These are phyloP conservation scores for Aramus guarauna DNA, from an alignment of 2,113 vertebrate species.

Conservation along the genomic window DNA sequence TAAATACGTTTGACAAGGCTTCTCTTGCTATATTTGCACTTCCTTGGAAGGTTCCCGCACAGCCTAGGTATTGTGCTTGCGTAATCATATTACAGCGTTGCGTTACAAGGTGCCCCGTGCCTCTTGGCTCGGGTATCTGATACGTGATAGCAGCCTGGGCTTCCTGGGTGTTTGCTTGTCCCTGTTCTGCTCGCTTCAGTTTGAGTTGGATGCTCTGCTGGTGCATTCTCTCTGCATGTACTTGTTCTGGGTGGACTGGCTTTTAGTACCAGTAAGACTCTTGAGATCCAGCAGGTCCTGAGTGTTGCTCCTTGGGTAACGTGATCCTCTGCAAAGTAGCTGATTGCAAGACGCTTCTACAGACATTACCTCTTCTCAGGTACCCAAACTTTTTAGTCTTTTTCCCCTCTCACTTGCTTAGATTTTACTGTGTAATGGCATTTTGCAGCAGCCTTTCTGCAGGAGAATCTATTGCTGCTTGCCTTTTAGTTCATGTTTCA, in stretches of 20 bases:
- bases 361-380: background rate
- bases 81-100: slow-evolving; percentile 3
- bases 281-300: background rate
- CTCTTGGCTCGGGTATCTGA: slow-evolving; percentile 33
- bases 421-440: background rate
- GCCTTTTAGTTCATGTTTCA: background rate
- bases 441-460: background rate
- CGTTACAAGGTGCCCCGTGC: slow-evolving; percentile 35
- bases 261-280: background rate
- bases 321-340: background rate
- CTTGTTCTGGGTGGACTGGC: background rate
- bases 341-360: background rate
- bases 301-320: background rate
- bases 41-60: background rate
- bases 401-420: background rate
- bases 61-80: background rate
- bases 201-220: background rate
- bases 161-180: background rate
- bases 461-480: background rate
- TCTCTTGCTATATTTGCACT: background rate
- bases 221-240: background rate
- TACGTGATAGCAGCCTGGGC: background rate
- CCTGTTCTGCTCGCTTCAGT: background rate
- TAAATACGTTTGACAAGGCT: background rate
- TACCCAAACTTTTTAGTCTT: background rate